Evolutionary conservation across 2,888 invertebrate genomes (phyloP).

Genomic region (Saturnia pavonia): DNA sequence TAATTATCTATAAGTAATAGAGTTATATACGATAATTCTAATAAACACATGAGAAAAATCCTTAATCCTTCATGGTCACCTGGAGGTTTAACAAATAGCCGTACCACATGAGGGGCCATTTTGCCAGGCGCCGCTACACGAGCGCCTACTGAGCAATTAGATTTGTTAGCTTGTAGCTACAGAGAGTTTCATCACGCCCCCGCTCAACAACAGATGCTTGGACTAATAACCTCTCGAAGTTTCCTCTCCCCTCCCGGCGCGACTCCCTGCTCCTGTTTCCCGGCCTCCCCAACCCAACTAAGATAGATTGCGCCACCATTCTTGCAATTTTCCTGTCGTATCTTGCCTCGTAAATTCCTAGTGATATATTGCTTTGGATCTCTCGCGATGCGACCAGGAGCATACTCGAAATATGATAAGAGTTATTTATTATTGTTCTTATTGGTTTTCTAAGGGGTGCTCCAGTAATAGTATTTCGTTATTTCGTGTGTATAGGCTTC

Average conservation of each 20-base stretch:
- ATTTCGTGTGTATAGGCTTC: conserved; percentile 26
- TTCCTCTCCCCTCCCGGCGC: conserved; percentile 58
- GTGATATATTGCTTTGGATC: conserved; percentile 89
- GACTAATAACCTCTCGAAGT: conserved; percentile 84
- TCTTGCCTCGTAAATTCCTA: conserved; percentile 92
- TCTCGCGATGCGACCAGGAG: conserved; percentile 81
- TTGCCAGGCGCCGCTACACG: conserved; percentile 72
- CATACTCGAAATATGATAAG: conserved; percentile 83
- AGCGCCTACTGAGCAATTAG: conserved; percentile 81
- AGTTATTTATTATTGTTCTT: conserved; percentile 83
- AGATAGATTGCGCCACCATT: conserved; percentile 96
- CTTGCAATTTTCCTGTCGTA: conserved; percentile 97
- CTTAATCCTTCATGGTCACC: conserved; percentile 56
- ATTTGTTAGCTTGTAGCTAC: conserved; percentile 81
- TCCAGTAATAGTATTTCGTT: conserved; percentile 48
- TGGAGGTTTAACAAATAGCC: conserved; percentile 70
- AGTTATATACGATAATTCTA: not conserved
- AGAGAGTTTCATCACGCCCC: conserved; percentile 79
- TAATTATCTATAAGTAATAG: not conserved
- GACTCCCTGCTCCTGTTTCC: conserved; percentile 66
- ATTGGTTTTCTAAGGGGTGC: conserved; percentile 78
- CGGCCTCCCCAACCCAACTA: conserved; percentile 84
- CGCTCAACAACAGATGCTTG: conserved; percentile 83
- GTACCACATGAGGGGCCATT: conserved; percentile 70
- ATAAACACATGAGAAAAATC: conserved; percentile 17